phyloP scores from a whole-genome alignment of 1,140 invertebrate species.

The Asobara japonica region DNA sequence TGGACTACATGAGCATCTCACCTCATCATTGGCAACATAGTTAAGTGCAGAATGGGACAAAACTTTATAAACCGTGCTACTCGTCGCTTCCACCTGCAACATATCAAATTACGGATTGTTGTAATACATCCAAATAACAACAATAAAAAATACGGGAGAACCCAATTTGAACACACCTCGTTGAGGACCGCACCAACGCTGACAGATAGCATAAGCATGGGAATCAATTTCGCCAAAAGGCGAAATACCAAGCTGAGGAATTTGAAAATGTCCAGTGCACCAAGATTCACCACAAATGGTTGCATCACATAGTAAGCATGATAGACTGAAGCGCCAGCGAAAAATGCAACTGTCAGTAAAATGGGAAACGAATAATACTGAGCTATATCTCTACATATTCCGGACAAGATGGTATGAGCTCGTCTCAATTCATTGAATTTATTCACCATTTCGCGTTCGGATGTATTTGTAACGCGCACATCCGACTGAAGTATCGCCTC shows the following conservation, averaged over 20 bases:
- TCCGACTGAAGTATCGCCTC: background rate
- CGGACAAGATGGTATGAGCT: conserved; percentile 3
- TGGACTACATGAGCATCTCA: background rate
- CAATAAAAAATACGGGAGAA: too few relatives aligned
- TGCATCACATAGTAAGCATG: conserved; percentile 2
- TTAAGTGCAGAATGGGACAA: background rate
- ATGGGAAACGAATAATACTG: conserved; percentile 24
- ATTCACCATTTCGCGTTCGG: background rate
- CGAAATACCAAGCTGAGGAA: background rate
- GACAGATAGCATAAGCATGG: background rate
- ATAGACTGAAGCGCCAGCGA: background rate
- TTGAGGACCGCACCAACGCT: background rate
- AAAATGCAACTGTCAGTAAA: background rate
- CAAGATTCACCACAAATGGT: background rate
- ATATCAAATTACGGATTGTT: conserved; percentile 10
- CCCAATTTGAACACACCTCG: conserved; percentile 12
- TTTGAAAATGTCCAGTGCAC: background rate
- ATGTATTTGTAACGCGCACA: background rate
- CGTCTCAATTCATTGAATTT: conserved; percentile 1
- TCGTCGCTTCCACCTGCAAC: background rate
- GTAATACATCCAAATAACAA: too few relatives aligned
- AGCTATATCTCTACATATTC: conserved; percentile 1
- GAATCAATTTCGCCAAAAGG: background rate
- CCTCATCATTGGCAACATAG: conserved; percentile 2
- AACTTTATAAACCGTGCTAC: background rate